Evolutionary conservation across 37 sponge, comb jelly and placozoan species (phyloP).

Genomic region (Ephydatia muelleri): DNA sequence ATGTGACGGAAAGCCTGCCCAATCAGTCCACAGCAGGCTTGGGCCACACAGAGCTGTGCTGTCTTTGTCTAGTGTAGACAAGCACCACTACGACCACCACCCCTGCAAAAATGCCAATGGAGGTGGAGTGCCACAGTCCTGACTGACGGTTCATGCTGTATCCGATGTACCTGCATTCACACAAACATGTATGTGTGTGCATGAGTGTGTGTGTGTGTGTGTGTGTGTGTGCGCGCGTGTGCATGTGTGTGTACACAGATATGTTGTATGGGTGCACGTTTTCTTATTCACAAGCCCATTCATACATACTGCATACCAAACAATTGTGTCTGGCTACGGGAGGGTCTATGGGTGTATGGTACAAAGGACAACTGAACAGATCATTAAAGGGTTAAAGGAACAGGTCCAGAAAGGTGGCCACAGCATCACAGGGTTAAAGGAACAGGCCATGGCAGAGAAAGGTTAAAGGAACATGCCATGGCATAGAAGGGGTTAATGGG

Average conservation of each 20-base stretch:
- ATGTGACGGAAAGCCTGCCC: too few relatives aligned
- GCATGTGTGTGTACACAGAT: conserved; percentile 5
- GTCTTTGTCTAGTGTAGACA: conserved; percentile 64
- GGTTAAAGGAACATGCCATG: too few relatives aligned
- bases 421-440: too few relatives aligned
- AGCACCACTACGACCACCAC: conserved; percentile 60
- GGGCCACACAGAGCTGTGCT: background rate
- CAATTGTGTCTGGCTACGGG: too few relatives aligned
- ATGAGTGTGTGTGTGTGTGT: conserved; percentile 25
- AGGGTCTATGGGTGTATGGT: too few relatives aligned
- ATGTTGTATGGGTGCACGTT: background rate
- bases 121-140: conserved; percentile 68
- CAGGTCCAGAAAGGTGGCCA: too few relatives aligned
- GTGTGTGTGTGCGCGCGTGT: background rate
- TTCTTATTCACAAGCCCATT: too few relatives aligned
- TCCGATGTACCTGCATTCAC: conserved; percentile 46
- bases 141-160: conserved; percentile 41
- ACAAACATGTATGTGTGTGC: background rate
- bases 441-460: too few relatives aligned
- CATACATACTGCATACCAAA: too few relatives aligned
- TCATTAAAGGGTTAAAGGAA: too few relatives aligned
- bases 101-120: conserved; percentile 64
- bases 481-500: too few relatives aligned
- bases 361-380: too few relatives aligned
- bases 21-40: background rate